These are phyloP conservation scores for Elymnias hypermnestra DNA, from an alignment of 1,140 invertebrate species.

Conservation along the genomic window DNA sequence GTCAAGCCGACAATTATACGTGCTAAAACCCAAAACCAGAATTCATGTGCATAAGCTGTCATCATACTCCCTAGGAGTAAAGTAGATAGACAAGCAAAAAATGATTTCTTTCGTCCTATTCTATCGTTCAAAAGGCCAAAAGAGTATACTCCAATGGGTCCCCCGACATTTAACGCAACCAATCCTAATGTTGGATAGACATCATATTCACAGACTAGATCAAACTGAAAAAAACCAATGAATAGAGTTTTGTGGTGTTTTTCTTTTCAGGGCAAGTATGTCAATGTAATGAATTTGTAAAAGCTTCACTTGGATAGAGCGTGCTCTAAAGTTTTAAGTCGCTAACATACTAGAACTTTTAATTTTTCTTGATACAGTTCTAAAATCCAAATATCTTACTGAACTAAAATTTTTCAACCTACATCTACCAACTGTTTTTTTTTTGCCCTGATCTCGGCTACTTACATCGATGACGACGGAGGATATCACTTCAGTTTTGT, in stretches of 20 bases:
- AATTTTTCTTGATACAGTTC: too few species aligned
- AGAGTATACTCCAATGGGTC: slow-evolving; percentile 89
- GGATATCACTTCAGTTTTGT: slow-evolving; percentile 80
- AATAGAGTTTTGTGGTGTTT: too few species aligned
- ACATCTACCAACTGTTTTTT: too few species aligned
- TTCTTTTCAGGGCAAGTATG: too few species aligned
- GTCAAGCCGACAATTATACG: slow-evolving; percentile 89
- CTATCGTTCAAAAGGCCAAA: slow-evolving; percentile 91
- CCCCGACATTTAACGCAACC: slow-evolving; percentile 88
- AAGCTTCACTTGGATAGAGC: too few species aligned
- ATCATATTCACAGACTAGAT: slow-evolving; percentile 88
- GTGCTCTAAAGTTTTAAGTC: too few species aligned
- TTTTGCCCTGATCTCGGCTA: too few species aligned
- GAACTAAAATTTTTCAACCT: too few species aligned
- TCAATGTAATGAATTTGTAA: too few species aligned
- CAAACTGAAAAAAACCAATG: slow-evolving; percentile 81
- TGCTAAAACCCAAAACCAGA: slow-evolving; percentile 88
- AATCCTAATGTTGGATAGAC: slow-evolving; percentile 91
- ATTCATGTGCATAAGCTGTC: slow-evolving; percentile 84
- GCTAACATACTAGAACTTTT: too few species aligned
- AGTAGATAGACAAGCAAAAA: slow-evolving; percentile 87
- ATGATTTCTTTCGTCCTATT: slow-evolving; percentile 87
- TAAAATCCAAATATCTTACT: too few species aligned
- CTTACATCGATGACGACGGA: slow-evolving; percentile 90
- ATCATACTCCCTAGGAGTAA: slow-evolving; percentile 86